Evolutionary conservation across 1,140 invertebrate genomes (phyloP).

Genomic region (Oscheius sp.): DNA sequence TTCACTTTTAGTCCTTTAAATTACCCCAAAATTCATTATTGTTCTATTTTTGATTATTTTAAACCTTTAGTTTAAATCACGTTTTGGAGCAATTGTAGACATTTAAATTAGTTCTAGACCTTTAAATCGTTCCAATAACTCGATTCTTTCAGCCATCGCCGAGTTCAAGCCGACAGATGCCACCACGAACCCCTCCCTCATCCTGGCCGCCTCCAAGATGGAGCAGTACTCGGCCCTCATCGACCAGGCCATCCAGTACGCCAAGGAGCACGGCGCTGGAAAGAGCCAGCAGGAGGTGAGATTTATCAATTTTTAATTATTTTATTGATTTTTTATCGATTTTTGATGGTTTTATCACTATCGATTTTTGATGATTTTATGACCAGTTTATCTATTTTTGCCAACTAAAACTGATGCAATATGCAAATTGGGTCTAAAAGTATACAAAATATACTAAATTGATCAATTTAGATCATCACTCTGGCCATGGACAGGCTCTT

Average conservation of each 20-base stretch:
- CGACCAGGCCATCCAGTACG: conserved; percentile 83
- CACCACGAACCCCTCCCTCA: conserved; percentile 96
- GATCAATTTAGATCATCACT: conserved; percentile 63
- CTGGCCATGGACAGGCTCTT: conserved; percentile 87
- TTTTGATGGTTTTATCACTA: too few relatives aligned
- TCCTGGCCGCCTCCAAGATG: conserved; percentile 85
- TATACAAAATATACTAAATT: neutral
- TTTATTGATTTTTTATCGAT: too few relatives aligned
- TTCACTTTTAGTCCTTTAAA: too few relatives aligned
- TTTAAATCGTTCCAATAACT: conserved; percentile 1
- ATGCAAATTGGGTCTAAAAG: too few relatives aligned
- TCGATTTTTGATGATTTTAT: too few relatives aligned
- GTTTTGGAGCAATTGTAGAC: too few relatives aligned
- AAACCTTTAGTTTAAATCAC: too few relatives aligned
- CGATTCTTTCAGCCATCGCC: conserved; percentile 78
- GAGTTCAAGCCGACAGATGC: conserved; percentile 97
- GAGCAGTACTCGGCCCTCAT: conserved; percentile 84
- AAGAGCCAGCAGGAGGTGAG: conserved; percentile 63
- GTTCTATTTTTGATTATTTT: too few relatives aligned
- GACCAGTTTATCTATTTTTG: too few relatives aligned
- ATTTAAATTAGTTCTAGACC: neutral
- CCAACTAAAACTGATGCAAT: too few relatives aligned
- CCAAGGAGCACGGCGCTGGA: conserved; percentile 70
- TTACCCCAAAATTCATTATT: too few relatives aligned
- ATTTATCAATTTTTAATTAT: too few relatives aligned